These are phyloP conservation scores for Ahaetulla prasina DNA, from an alignment of 2,113 vertebrate genomes.

Conservation along the genomic window DNA sequence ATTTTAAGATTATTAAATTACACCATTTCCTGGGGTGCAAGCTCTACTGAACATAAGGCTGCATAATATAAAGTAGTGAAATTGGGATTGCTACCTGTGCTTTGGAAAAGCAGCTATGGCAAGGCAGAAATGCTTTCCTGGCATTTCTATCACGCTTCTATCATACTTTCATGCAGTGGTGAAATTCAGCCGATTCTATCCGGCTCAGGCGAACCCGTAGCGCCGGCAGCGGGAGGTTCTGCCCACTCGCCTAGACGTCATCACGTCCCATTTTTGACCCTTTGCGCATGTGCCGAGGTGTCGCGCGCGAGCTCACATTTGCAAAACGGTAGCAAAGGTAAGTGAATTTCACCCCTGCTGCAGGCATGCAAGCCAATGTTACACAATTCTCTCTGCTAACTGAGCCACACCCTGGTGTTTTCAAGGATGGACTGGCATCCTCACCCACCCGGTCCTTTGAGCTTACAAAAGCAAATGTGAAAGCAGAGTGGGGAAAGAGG, in stretches of 20 bases:
- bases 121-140: background rate
- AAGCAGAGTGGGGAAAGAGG: background rate
- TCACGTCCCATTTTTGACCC: no score
- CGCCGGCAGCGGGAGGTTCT: no score
- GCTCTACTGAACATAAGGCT: background rate
- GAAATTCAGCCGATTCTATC: no score
- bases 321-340: no score
- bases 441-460: background rate
- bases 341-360: no score
- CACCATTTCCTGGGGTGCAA: background rate
- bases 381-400: background rate
- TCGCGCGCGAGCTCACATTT: no score
- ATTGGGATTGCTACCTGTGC: background rate
- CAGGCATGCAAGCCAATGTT: background rate
- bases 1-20: background rate
- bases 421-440: background rate
- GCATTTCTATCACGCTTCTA: background rate
- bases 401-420: background rate
- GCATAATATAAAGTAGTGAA: background rate
- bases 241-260: no score
- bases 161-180: background rate
- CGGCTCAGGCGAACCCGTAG: no score
- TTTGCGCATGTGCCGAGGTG: no score
- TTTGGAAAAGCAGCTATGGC: background rate
- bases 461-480: background rate